phyloP scores from a whole-genome alignment of 92 coral and sea anemone genomes.

The Anthopleura xanthogrammica region DNA sequence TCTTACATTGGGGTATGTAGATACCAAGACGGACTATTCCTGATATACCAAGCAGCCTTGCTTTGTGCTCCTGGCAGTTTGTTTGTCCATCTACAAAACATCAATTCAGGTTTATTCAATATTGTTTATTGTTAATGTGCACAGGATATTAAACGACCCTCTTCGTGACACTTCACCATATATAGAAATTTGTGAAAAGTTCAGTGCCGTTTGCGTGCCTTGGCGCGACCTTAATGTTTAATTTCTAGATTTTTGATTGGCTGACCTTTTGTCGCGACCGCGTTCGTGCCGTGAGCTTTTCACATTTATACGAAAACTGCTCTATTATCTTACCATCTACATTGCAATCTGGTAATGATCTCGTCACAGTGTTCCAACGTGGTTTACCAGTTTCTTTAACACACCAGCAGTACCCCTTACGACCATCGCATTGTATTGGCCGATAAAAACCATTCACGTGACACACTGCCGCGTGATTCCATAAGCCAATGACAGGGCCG shows the following conservation, averaged over 20 bases:
- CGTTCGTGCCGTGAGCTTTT: no score
- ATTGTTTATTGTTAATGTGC: no score
- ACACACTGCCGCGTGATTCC: conserved; percentile 77
- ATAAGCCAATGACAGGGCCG: conserved; percentile 61
- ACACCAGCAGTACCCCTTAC: conserved; percentile 95
- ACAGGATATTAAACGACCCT: no score
- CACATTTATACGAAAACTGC: no score
- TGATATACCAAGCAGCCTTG: conserved; percentile 51
- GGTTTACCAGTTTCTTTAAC: conserved; percentile 71
- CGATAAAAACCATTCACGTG: conserved; percentile 60
- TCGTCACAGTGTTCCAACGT: conserved; percentile 56
- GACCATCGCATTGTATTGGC: conserved; percentile 82
- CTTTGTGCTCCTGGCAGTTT: conserved; percentile 56
- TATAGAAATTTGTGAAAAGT: neutral
- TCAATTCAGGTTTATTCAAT: no score
- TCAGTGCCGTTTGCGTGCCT: neutral
- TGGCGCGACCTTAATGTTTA: no score
- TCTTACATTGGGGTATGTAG: conserved; percentile 74
- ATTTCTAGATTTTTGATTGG: no score
- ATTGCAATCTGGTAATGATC: conserved; percentile 70
- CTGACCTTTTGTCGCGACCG: no score
- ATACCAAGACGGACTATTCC: conserved; percentile 49
- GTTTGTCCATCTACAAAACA: conserved; percentile 40
- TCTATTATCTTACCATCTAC: conserved; percentile 4
- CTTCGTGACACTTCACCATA: no score